Conservation (phyloP, 2,113 vertebrate genomes). For the Furnarius figulus region DNA sequence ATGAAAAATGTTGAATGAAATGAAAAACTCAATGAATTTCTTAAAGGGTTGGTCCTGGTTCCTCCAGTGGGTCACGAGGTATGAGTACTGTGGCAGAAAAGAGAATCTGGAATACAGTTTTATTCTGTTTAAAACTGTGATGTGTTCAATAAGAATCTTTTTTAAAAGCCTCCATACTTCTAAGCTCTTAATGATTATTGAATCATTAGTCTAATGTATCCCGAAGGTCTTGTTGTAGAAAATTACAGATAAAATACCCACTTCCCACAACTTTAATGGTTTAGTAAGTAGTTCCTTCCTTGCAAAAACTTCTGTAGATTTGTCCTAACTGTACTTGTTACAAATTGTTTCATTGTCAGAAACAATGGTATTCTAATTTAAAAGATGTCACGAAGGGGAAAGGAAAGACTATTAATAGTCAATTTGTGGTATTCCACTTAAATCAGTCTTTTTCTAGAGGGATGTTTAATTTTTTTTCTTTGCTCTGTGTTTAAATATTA, state of each 20-base stretch:
- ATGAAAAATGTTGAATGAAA: not conserved
- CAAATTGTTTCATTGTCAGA: not conserved
- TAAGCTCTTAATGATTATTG: conserved; percentile 53
- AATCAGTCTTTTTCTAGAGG: not conserved
- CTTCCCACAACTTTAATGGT: conserved; percentile 13
- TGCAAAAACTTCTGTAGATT: not conserved
- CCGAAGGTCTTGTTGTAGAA: conserved; percentile 29
- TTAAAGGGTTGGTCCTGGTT: not conserved
- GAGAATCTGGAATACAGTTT: not conserved
- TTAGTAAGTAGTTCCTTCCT: not conserved
- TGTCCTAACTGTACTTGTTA: not conserved
- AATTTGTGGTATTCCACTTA: not conserved
- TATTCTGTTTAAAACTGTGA: not conserved
- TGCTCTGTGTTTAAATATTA: not conserved
- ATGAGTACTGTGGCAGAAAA: not conserved
- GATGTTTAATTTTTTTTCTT: not conserved
- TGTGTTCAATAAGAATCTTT: not conserved
- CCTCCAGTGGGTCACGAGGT: not conserved
- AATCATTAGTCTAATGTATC: conserved; percentile 50
- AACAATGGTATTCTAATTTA: not conserved
- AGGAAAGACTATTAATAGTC: not conserved
- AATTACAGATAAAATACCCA: conserved; percentile 31
- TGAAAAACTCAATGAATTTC: not conserved
- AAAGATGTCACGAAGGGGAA: not conserved
- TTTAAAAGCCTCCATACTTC: not conserved